Conservation (phyloP, 2,113 vertebrate genomes). For the Pipa parva region DNA sequence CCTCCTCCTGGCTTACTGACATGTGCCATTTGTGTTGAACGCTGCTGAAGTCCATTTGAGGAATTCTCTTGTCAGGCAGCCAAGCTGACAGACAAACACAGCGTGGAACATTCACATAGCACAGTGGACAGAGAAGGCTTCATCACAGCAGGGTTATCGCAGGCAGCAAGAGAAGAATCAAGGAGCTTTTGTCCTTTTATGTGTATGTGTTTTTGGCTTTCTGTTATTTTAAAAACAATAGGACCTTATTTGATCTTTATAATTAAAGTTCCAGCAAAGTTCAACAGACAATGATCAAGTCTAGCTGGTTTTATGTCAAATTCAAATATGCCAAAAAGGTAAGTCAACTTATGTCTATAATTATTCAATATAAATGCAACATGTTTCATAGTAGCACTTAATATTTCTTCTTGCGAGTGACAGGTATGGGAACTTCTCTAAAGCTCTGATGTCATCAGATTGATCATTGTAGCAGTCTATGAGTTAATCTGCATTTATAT, state of each 20-base stretch:
- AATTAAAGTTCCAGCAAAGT: slow-evolving; percentile 4
- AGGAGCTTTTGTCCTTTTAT: slow-evolving; percentile 18
- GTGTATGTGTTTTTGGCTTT: not conserved
- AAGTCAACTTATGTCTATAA: slow-evolving; percentile 57
- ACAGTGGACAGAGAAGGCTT: slow-evolving; percentile 27
- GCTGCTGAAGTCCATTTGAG: slow-evolving; percentile 74
- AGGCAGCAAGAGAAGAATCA: slow-evolving; percentile 47
- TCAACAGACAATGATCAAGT: slow-evolving; percentile 88
- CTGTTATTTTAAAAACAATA: not conserved
- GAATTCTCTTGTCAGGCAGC: slow-evolving; percentile 74
- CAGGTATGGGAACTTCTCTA: no score
- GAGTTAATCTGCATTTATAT: no score
- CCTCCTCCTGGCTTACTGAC: slow-evolving; percentile 70
- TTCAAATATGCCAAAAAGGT: slow-evolving; percentile 97
- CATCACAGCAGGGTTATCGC: slow-evolving; percentile 29
- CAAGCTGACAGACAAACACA: slow-evolving; percentile 54
- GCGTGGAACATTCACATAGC: slow-evolving; percentile 46
- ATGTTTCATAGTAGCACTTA: no score
- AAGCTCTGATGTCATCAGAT: no score
- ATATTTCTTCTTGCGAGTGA: no score
- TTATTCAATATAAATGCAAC: no score
- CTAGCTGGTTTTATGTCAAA: slow-evolving; percentile 97
- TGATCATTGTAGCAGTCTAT: no score
- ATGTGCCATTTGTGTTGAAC: slow-evolving; percentile 71
- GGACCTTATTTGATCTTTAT: slow-evolving; percentile 1